phyloP scores from a whole-genome alignment of 2,888 invertebrate species.

The Trichogramma evanescens region DNA sequence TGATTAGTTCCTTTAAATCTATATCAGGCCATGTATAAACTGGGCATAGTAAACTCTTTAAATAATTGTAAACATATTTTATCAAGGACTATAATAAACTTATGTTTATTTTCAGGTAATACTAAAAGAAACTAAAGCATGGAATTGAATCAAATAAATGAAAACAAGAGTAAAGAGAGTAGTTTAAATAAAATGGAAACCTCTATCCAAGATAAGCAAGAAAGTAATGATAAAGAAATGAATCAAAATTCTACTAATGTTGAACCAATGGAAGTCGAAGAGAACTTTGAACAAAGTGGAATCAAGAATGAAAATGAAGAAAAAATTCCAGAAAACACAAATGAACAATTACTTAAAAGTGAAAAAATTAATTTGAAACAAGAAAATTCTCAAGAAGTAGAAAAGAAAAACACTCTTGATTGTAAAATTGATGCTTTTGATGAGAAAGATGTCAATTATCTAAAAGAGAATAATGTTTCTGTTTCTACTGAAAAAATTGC shows the following conservation, averaged over 20 bases:
- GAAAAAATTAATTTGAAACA: too few species aligned
- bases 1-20: too few species aligned
- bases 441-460: background rate
- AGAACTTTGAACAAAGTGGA: too few species aligned
- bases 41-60: too few species aligned
- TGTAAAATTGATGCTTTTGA: too few species aligned
- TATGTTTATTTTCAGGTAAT: background rate
- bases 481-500: background rate
- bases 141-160: constrained; percentile 18
- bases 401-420: too few species aligned
- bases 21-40: too few species aligned
- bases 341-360: background rate
- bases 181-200: constrained; percentile 13
- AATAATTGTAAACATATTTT: too few species aligned
- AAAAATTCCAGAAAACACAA: background rate
- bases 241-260: background rate
- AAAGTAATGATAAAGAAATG: constrained; percentile 4
- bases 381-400: too few species aligned
- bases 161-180: constrained; percentile 12
- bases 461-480: background rate
- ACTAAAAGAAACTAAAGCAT: background rate
- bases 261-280: background rate
- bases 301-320: background rate
- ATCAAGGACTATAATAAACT: background rate
- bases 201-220: constrained; percentile 10